Evolutionary conservation across 2,888 invertebrate genomes (phyloP), one percentile per base, ranked within the genome.

Genomic region (Limnephilus rhombicus): DNA sequence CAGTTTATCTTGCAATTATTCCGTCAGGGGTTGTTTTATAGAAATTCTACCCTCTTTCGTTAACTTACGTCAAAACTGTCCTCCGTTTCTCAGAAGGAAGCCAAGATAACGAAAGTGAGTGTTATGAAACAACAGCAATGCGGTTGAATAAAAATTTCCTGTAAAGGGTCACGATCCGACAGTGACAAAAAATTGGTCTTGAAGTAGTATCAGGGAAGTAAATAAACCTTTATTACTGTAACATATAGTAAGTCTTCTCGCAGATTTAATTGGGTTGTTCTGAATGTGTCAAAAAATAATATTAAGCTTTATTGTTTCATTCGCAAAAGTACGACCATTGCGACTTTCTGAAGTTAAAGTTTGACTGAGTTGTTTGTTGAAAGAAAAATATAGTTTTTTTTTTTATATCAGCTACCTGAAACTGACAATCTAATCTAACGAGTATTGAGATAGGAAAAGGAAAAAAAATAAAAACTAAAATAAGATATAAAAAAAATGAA

Each of bases 1-100:
- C 91, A 92, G 92, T 93, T 93, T 92, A 93, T 93, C 93, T 93
- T 92, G 90, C 92, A 80, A 92, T 91, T 92, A 93, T 91, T 90
- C 45, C 45, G 24, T 53, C n/a, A 34, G 90, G 92, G 41, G 81
- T 49, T 29, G 80, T 88, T 88, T 88, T 53, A 31, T 29, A 83
- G 82, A 29, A 34, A 45, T 53, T 81, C 37, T 89, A 31, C 80
- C 80, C 29, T 53, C n/a, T 68, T 53, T 37, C 87, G 83, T 93
- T 93, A 92, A 93, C 92, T 93, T 92, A 83, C 82, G 89, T 31
- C 90, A 91, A 68, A 80, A 31, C 80, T 87, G 91, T 92, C 93
- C 85, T 18, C 85, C 37, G 68, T 29, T 31, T 45, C 15, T 86
- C 5, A 37, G 83, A 83, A 37, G 24, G 83, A 85, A 45, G 85